Evolutionary conservation across 2,797 vertebrate genomes (phyloP), one percentile per base, ranked within the genome.

Genomic region (Crenuchus spilurus): DNA sequence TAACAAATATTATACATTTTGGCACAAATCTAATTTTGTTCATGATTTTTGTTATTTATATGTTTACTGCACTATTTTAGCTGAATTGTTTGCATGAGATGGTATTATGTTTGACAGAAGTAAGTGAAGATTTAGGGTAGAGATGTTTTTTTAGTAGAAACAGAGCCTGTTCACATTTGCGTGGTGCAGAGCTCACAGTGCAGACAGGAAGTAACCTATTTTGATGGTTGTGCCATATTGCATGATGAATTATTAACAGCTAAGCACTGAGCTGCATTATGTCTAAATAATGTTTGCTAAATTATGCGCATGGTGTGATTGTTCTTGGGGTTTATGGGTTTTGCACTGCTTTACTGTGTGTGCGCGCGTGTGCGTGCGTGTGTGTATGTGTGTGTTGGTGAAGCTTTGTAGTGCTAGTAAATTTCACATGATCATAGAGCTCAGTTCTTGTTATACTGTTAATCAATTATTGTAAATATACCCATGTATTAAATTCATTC

Each of bases 201-300:
- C 86, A 88, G 90, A 90, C 88, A 88, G 88, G 87, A 88, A 92
- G 87, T 90, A 92, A 91, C 90, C 92, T 89, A 92, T 91, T 92
- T 93, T 88, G 86, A 90, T 91, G 87, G 82, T 70, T 64, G 83
- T 87, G 90, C 88, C 92, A 93, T 94, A 94, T 91, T 92, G 92
- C 85, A 87, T 89, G 87, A 90, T 94, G 72, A 93, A 93, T 91
- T 92, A 92, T 93, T 92, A 90, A 93, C 76, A 72, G 67, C 78
- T 70, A 76, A 79, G 81, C 74, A 80, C 88, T 84, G 81, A 84
- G 76, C 83, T 83, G 86, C 85, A 87, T 91, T 90, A 86, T 87
- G 84, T 86, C 84, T 86, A 82, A 90, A 87, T 85, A 82, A 84
- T 86, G 83, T 87, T 85, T 84, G 82, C 69, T 76, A 80, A 87